These are phyloP conservation scores for Horisme vitalbata DNA, from an alignment of 2,888 invertebrate genomes.

Conservation along the genomic window DNA sequence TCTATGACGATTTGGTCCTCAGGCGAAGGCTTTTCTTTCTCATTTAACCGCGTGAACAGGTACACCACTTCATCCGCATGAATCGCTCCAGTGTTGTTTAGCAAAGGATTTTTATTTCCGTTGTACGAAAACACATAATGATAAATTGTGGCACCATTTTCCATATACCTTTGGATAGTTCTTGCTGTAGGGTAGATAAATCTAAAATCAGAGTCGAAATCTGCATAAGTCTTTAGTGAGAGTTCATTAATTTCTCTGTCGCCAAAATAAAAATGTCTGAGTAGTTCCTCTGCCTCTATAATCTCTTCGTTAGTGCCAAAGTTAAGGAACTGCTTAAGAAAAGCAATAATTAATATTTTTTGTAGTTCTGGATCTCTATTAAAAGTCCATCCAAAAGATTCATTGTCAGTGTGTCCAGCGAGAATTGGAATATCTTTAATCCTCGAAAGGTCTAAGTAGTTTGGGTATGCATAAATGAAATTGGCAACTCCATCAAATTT, in stretches of 20 bases:
- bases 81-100: constrained; percentile 21
- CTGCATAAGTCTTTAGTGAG: constrained; percentile 9
- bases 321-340: constrained; percentile 5
- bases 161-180: constrained; percentile 19
- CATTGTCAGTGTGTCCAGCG: constrained; percentile 21
- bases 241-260: constrained; percentile 19
- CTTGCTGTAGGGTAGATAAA: constrained; percentile 25
- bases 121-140: constrained; percentile 32
- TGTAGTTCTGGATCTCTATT: constrained; percentile 6
- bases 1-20: constrained; percentile 32
- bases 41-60: constrained; percentile 19
- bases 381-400: constrained; percentile 12
- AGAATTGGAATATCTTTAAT: constrained; percentile 24
- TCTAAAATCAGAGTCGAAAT: constrained; percentile 28
- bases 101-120: constrained; percentile 18
- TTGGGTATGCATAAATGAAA: constrained; percentile 30
- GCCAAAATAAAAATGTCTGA: constrained; percentile 30
- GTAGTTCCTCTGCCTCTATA: constrained; percentile 8
- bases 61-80: constrained; percentile 33
- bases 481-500: constrained; percentile 23
- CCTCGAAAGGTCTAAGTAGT: constrained; percentile 20
- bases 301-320: constrained; percentile 13
- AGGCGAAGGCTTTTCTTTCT: constrained; percentile 8
- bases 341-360: constrained; percentile 3
- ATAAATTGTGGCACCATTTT: constrained; percentile 24